Conservation (phyloP, 2,888 invertebrate species). For the Plagiodera versicolora region DNA sequence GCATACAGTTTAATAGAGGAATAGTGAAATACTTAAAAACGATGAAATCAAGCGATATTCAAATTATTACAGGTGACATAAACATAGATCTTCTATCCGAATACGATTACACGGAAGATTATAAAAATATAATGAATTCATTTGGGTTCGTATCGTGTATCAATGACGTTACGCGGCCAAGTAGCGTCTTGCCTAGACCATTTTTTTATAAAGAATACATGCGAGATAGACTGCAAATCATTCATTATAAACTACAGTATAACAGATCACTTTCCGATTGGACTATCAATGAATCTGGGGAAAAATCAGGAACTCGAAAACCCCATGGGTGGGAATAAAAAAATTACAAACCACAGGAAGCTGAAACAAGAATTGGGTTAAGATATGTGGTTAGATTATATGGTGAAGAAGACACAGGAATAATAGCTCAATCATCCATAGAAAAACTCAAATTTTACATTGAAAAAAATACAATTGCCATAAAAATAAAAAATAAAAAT, state of each 20-base stretch:
- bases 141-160: neutral
- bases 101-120: neutral
- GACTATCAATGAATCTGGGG: neutral
- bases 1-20: neutral
- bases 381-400: conserved; percentile 1
- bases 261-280: conserved; percentile 5
- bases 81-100: neutral
- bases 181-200: neutral
- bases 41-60: neutral
- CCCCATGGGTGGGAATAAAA: neutral
- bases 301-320: neutral
- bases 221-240: neutral
- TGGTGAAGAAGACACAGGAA: neutral
- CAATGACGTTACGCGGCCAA: no score
- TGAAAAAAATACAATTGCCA: neutral
- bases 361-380: neutral
- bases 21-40: neutral
- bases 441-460: neutral
- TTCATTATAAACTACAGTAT: conserved; percentile 1
- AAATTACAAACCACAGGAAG: neutral
- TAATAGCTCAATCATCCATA: neutral
- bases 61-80: neutral
- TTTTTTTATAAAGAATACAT: neutral
- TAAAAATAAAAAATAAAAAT: conserved; percentile 1
- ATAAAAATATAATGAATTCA: neutral